Conservation (phyloP, 2,797 vertebrate genomes). For the Sciurus carolinensis region DNA sequence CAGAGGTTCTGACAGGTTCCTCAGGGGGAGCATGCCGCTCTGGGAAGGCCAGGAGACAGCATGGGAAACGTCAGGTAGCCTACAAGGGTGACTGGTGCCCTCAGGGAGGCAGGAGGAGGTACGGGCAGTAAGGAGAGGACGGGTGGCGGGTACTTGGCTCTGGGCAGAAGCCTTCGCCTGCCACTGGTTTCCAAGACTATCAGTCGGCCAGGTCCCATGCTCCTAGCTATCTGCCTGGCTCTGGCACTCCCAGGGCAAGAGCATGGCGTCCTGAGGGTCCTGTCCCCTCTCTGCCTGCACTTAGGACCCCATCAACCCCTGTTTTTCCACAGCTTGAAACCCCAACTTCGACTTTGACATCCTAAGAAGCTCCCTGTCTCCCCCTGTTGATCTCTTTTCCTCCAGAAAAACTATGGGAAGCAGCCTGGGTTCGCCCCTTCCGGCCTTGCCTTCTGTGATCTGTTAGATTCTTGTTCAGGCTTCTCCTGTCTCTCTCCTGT, state of each 20-base stretch:
- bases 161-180: no score
- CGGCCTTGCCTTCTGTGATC: neutral
- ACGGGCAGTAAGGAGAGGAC: rapidly evolving
- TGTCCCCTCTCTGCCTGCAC: neutral
- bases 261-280: neutral
- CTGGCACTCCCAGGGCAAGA: no score
- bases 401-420: neutral
- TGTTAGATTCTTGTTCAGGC: neutral
- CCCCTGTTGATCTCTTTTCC: neutral
- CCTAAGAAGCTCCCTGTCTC: neutral
- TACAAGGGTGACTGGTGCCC: rapidly evolving
- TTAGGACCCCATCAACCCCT: no score
- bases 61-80: neutral
- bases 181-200: neutral
- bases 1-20: neutral
- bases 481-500: neutral
- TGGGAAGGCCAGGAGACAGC: neutral
- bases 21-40: neutral
- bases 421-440: neutral
- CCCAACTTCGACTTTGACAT: neutral
- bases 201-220: rapidly evolving
- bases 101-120: neutral
- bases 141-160: neutral
- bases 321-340: neutral
- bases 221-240: neutral